Base-by-base conservation (phyloP, 2,888 invertebrate species). In the Melipona beecheii region DNA sequence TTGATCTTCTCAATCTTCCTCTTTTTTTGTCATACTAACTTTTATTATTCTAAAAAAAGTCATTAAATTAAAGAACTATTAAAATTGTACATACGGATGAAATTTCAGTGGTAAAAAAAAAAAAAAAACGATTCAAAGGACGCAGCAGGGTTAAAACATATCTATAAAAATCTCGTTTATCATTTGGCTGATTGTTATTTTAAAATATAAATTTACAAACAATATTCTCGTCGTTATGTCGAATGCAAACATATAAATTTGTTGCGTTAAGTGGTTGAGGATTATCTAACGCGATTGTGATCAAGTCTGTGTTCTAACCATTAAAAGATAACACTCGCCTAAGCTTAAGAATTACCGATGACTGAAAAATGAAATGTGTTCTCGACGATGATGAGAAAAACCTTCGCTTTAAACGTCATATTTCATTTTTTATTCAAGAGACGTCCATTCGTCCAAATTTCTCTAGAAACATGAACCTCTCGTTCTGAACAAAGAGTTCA, bases 401-500 rank as follows among this genome's bases (percentile, higher is more conserved):
- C 3, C 21, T n/a, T 4, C 4, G 36, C 19, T 43, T 24, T 19
- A 6, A 58, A 49, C 66, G 31, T 31, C 65, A 43, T 43, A 43
- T 75, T 66, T 75, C 75, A 56, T 54, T 65, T 75, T 66, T 75
- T 49, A 71, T 83, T 71, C 75, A 15, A 83, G 58, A 76, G 52
- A 76, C 50, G 36, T 17, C 52, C 50, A 9, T 36, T 56, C 50
- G 6, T 36, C 27, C n/a, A 11, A 19, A n/a, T 56, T 56, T n/a
- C 56, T 56, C n/a, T 56, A 56, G 15, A n/a, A 58, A 21, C 27
- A 60, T 58, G 27, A 0, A 27, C 21, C 0, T 27, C n/a, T 60
- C 43, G 60, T 21, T 15, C 15, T 11, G 21, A 27, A 4, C 15
- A 15, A 24, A 62, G 52, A 31, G 27, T 27, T 36, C 11, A n/a